Percentiles rank a stretch among this genome's conserved stretches.
phyloP scores from a whole-genome alignment of 2,888 invertebrate species.

The Lagria hirta region DNA sequence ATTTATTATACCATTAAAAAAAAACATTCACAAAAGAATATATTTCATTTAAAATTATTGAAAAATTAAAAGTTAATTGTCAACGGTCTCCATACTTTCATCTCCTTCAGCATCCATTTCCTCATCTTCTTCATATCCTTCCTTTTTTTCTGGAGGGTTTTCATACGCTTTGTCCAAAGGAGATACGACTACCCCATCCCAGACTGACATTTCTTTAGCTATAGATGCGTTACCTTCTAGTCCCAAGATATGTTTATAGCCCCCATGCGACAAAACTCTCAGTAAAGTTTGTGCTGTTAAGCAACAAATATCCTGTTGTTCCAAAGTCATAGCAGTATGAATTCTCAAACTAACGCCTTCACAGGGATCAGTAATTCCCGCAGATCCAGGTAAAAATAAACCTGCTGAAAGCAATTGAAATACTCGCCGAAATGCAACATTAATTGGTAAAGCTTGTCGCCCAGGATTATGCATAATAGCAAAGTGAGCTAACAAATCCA shows the following conservation, averaged over 20 bases:
- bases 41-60: neutral
- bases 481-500: slow-evolving; percentile 93
- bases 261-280: slow-evolving; percentile 89
- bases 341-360: slow-evolving; percentile 86
- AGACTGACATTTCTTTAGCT: slow-evolving; percentile 87
- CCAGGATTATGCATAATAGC: slow-evolving; percentile 96
- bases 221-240: slow-evolving; percentile 60
- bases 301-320: slow-evolving; percentile 91
- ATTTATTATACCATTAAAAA: too few species aligned
- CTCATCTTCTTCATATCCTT: slow-evolving; percentile 69
- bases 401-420: slow-evolving; percentile 92
- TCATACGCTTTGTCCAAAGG: slow-evolving; percentile 94
- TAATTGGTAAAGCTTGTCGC: slow-evolving; percentile 88
- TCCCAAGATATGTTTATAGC: slow-evolving; percentile 87
- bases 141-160: slow-evolving; percentile 74
- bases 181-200: slow-evolving; percentile 95
- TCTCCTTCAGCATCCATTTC: slow-evolving; percentile 66
- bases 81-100: slow-evolving; percentile 58
- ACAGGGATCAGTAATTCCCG: slow-evolving; percentile 91
- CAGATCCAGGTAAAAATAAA: slow-evolving; percentile 91
- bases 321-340: slow-evolving; percentile 86
- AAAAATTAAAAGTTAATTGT: slow-evolving; percentile 34
- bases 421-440: slow-evolving; percentile 86
- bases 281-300: slow-evolving; percentile 91
- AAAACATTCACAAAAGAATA: too few species aligned